Conservation (phyloP, 1,140 invertebrate species). For the Xylocopa sonorina region DNA sequence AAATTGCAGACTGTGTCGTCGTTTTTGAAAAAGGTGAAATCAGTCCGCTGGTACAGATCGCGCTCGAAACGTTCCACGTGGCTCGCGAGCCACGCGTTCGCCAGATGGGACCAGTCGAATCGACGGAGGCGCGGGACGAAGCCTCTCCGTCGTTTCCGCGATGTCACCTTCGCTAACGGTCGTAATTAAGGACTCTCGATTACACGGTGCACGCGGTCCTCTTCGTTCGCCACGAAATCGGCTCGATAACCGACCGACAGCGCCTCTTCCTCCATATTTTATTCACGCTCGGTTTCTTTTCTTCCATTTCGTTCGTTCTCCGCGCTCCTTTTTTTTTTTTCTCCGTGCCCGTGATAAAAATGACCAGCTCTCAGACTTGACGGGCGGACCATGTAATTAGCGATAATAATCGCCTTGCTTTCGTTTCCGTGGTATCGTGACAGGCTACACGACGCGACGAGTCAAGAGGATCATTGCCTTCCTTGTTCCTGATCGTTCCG, state of each 20-base stretch:
- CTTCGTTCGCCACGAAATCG: slow-evolving; percentile 7
- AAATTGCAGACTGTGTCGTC: too few relatives aligned
- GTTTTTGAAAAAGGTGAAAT: neutral
- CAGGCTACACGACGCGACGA: slow-evolving; percentile 37
- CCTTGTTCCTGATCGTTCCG: slow-evolving; percentile 33
- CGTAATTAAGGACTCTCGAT: slow-evolving; percentile 44
- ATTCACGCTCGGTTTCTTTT: too few relatives aligned
- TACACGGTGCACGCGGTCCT: neutral
- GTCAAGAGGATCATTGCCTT: slow-evolving; percentile 55
- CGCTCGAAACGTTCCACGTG: neutral
- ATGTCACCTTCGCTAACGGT: slow-evolving; percentile 27
- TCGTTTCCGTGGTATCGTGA: slow-evolving; percentile 54
- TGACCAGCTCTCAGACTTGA: slow-evolving; percentile 64
- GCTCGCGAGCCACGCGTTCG: too few relatives aligned
- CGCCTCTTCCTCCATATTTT: neutral
- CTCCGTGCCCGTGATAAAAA: slow-evolving; percentile 61
- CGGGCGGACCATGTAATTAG: slow-evolving; percentile 57
- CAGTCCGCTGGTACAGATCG: neutral
- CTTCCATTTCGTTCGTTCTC: too few relatives aligned
- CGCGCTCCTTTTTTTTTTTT: too few relatives aligned
- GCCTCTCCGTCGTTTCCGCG: slow-evolving; percentile 6
- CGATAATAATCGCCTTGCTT: slow-evolving; percentile 63
- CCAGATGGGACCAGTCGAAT: neutral
- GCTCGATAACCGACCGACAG: slow-evolving; percentile 24
- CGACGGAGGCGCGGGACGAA: neutral